Percentiles rank a stretch among this genome's conserved stretches.
Evolutionary conservation across 2,797 vertebrate genomes (phyloP).

Genomic region (Chanos chanos): DNA sequence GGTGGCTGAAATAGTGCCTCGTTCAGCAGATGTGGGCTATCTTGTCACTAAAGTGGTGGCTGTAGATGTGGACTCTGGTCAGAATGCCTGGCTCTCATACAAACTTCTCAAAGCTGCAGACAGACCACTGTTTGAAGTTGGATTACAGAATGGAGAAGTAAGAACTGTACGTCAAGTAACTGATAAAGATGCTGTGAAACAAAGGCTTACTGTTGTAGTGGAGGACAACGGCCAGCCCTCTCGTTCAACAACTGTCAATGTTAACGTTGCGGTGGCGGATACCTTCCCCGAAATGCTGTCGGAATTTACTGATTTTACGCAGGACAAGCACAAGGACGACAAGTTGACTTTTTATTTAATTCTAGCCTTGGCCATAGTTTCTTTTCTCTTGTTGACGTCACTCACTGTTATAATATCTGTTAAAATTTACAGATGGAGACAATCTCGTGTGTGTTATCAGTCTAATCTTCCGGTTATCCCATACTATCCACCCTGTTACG

Average conservation of each 20-base stretch:
- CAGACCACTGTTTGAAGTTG: constrained; percentile 47
- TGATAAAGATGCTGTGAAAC: constrained; percentile 56
- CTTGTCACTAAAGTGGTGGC: too few relatives aligned
- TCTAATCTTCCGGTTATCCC: constrained; percentile 25
- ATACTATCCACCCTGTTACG: constrained; percentile 40
- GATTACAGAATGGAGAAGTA: constrained; percentile 22
- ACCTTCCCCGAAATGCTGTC: constrained; percentile 35
- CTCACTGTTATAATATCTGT: constrained; percentile 16
- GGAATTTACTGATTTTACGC: constrained; percentile 2
- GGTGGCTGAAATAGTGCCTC: too few relatives aligned
- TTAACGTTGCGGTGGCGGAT: constrained; percentile 50
- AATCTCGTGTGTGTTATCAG: constrained; percentile 13
- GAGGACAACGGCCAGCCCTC: constrained; percentile 44
- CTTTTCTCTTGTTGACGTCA: constrained; percentile 15
- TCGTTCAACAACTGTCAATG: constrained; percentile 49
- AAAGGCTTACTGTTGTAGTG: constrained; percentile 34
- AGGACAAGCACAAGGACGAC: constrained; percentile 25
- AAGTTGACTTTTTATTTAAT: constrained; percentile 29
- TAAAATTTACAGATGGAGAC: constrained; percentile 29
- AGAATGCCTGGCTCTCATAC: too few relatives aligned
- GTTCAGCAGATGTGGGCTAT: too few relatives aligned
- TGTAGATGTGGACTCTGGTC: too few relatives aligned
- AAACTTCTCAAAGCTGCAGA: constrained; percentile 54
- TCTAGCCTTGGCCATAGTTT: constrained; percentile 12
- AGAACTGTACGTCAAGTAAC: constrained; percentile 55